phyloP scores from a whole-genome alignment of 2,797 vertebrate species.

The Danionella dracula region DNA sequence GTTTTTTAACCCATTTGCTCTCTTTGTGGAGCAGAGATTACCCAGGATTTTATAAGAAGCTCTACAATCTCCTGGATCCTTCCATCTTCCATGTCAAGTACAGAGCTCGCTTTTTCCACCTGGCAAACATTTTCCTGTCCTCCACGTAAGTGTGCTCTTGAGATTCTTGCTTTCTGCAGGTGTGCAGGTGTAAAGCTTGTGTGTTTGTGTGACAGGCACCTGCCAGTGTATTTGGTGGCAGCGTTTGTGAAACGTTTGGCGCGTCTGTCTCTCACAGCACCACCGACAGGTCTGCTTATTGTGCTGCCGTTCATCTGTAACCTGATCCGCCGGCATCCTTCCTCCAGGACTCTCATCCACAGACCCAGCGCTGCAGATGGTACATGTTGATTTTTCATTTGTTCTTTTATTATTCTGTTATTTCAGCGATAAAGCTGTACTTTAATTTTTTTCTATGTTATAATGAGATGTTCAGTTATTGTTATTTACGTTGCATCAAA shows the following conservation, averaged over 20 bases:
- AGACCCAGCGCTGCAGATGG: conserved; percentile 66
- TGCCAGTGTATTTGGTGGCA: conserved; percentile 89
- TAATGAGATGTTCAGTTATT: too few relatives aligned
- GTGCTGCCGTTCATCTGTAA: conserved; percentile 90
- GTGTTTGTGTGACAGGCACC: conserved; percentile 66
- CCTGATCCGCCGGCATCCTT: conserved; percentile 86
- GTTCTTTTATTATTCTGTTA: background rate
- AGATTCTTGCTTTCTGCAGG: background rate
- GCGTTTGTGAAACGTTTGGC: conserved; percentile 89
- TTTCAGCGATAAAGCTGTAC: too few relatives aligned
- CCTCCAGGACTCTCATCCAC: conserved; percentile 83
- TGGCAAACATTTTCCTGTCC: conserved; percentile 85
- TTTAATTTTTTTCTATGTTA: background rate
- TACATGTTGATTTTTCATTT: background rate
- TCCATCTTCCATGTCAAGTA: conserved; percentile 91
- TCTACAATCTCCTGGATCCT: conserved; percentile 88
- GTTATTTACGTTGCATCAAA: too few relatives aligned
- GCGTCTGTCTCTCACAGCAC: conserved; percentile 82
- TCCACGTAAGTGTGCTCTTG: conserved; percentile 76
- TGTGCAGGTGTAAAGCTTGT: too few relatives aligned
- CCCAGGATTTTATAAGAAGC: conserved; percentile 91
- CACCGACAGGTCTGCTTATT: conserved; percentile 81
- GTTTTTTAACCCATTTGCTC: background rate
- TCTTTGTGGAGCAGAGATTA: conserved; percentile 76
- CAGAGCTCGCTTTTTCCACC: conserved; percentile 87